A percentile compares a stretch with the other conserved stretches of the same genome.
Evolutionary conservation across 2,888 invertebrate genomes (phyloP).

Genomic region (Monoplex corrugatus): DNA sequence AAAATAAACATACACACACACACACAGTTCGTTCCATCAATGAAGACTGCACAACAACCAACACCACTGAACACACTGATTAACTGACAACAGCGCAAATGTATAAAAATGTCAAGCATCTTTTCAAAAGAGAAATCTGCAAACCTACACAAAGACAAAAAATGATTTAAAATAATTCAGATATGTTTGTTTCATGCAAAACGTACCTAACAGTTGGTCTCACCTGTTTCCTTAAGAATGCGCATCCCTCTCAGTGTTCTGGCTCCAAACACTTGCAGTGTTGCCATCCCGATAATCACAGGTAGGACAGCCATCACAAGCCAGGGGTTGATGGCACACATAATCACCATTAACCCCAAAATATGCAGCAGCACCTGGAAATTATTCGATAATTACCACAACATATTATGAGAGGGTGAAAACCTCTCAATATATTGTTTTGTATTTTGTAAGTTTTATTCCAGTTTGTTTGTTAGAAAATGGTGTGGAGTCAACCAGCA

Average conservation of each 20-base stretch:
- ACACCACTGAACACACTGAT: not conserved
- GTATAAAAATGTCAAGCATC: not conserved
- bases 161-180: not conserved
- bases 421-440: too few species aligned
- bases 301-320: slow-evolving; percentile 83
- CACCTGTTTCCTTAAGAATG: slow-evolving; percentile 83
- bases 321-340: slow-evolving; percentile 88
- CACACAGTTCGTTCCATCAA: not conserved
- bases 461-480: too few species aligned
- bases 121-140: too few species aligned
- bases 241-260: slow-evolving; percentile 90
- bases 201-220: slow-evolving; percentile 29
- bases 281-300: slow-evolving; percentile 88
- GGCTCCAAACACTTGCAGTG: slow-evolving; percentile 89
- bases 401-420: not conserved
- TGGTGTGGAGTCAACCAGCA: too few species aligned
- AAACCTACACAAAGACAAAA: not conserved
- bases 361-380: slow-evolving; percentile 86
- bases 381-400: not conserved
- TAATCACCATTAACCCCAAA: slow-evolving; percentile 84
- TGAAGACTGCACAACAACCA: too few species aligned
- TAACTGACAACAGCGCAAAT: not conserved
- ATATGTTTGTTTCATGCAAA: not conserved
- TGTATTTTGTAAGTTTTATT: too few species aligned
- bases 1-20: slow-evolving; percentile 5